phyloP scores from a whole-genome alignment of 1,140 invertebrate species.

The Atta texana region DNA sequence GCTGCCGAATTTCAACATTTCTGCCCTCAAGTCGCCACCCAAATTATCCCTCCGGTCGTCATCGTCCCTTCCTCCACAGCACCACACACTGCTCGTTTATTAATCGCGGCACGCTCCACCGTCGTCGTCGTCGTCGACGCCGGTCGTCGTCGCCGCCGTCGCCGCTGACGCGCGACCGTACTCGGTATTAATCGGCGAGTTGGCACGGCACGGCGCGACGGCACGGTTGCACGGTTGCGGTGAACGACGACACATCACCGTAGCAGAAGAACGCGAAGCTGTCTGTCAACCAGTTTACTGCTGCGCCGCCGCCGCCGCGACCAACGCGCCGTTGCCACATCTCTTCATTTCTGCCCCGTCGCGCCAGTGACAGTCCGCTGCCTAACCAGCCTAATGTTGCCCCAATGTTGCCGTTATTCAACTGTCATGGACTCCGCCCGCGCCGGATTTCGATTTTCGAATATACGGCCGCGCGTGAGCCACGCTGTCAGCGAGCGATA shows the following conservation, averaged over 20 bases:
- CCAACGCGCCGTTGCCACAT: conserved; percentile 66
- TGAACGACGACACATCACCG: conserved; percentile 71
- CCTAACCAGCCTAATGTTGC: neutral
- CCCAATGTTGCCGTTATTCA: neutral
- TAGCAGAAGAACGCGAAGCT: conserved; percentile 66
- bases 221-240: conserved; percentile 56
- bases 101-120: conserved; percentile 60
- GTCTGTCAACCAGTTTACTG: conserved; percentile 69
- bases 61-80: conserved; percentile 80
- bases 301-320: conserved; percentile 53
- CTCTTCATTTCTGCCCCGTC: neutral
- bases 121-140: conserved; percentile 49
- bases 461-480: too few relatives aligned
- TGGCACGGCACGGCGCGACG: conserved; percentile 59
- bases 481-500: too few relatives aligned
- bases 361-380: neutral
- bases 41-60: conserved; percentile 78
- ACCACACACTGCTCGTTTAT: conserved; percentile 79
- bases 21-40: conserved; percentile 80
- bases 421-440: conserved; percentile 1
- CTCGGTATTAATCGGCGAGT: conserved; percentile 42
- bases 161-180: conserved; percentile 53
- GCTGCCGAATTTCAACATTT: conserved; percentile 92
- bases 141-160: conserved; percentile 39
- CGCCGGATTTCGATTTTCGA: conserved; percentile 29